Conservation (phyloP, 2,113 vertebrate genomes). For the Bufo bufo region DNA sequence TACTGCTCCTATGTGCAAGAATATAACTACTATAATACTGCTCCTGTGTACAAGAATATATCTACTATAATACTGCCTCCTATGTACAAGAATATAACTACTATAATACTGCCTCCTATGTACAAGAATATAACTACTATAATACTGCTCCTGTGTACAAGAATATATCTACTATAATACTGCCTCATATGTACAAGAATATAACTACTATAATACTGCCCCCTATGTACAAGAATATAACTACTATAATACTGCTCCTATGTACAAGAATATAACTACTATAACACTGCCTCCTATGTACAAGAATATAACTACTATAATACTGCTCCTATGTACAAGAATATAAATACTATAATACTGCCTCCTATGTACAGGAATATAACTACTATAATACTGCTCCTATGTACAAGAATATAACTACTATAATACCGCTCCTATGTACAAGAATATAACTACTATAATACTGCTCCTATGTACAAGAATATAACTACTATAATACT, state of each 20-base stretch:
- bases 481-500: slow-evolving; percentile 2
- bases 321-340: too few species aligned
- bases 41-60: neutral
- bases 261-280: neutral
- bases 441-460: slow-evolving; percentile 11
- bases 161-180: neutral
- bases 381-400: neutral
- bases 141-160: too few species aligned
- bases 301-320: neutral
- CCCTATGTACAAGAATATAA: too few species aligned
- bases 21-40: neutral
- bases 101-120: too few species aligned
- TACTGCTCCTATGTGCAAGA: too few species aligned
- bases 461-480: neutral
- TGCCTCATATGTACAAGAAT: too few species aligned
- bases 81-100: neutral
- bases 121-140: too few species aligned
- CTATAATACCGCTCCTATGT: neutral
- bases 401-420: neutral
- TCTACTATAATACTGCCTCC: neutral
- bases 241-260: neutral
- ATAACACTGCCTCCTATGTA: neutral
- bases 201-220: too few species aligned
- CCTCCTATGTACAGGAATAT: neutral
- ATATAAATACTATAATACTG: slow-evolving; percentile 1